Conservation (phyloP, 2,797 vertebrate genomes). For the Pseudochirops corinnae region DNA sequence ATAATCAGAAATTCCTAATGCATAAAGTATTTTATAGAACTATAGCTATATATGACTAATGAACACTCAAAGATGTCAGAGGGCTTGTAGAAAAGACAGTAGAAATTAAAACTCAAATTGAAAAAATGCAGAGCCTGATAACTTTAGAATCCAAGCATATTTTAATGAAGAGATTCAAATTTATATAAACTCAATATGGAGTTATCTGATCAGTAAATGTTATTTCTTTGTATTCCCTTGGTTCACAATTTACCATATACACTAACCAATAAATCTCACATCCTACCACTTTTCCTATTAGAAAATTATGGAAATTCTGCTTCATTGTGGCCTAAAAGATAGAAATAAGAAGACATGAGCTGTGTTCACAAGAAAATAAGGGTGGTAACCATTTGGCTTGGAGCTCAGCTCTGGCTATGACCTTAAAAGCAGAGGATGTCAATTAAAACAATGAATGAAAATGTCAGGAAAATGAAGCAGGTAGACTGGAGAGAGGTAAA, state of each 20-base stretch:
- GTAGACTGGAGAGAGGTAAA: not conserved
- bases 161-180: conserved; percentile 35
- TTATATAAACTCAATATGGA: conserved; percentile 52
- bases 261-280: conserved; percentile 5
- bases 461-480: not conserved
- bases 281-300: not conserved
- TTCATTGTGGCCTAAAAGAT: conserved; percentile 14
- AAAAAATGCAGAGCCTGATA: not conserved
- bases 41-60: conserved; percentile 38
- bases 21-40: conserved; percentile 17
- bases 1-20: conserved; percentile 9
- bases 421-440: not conserved
- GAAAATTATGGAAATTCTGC: not conserved
- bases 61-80: conserved; percentile 47
- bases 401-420: not conserved
- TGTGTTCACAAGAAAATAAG: not conserved
- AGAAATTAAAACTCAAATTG: not conserved
- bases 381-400: not conserved
- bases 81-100: conserved; percentile 25
- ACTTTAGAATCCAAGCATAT: conserved; percentile 40
- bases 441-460: conserved; percentile 5
- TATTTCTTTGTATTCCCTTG: conserved; percentile 40
- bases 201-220: conserved; percentile 9
- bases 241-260: conserved; percentile 15
- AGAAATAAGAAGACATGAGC: conserved; percentile 16